Percentiles rank a stretch among this genome's conserved stretches.
These are phyloP conservation scores for Heterochromis multidens DNA, from an alignment of 2,113 vertebrate species.

Conservation along the genomic window DNA sequence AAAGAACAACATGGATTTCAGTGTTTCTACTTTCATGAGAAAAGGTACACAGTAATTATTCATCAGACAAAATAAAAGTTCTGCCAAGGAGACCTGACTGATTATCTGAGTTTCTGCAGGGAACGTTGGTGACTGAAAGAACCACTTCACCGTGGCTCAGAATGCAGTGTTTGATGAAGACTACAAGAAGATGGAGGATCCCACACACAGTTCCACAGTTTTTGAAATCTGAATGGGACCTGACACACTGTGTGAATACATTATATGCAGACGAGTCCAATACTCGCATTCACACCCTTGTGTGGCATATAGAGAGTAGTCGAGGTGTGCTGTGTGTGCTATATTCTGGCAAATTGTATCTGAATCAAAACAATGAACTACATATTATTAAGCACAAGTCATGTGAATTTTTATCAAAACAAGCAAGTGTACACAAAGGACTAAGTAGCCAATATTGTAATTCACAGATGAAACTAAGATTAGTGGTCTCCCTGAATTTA, in stretches of 20 bases:
- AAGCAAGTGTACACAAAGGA: too few relatives aligned
- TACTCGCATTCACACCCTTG: too few relatives aligned
- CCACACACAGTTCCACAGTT: conserved; percentile 46
- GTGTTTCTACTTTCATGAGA: conserved; percentile 74
- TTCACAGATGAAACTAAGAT: too few relatives aligned
- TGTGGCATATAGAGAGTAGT: too few relatives aligned
- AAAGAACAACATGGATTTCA: conserved; percentile 71
- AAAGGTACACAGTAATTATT: conserved; percentile 63
- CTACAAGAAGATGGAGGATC: conserved; percentile 65
- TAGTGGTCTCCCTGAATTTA: too few relatives aligned
- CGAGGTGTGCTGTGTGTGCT: too few relatives aligned
- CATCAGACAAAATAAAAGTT: too few relatives aligned
- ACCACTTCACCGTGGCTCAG: conserved; percentile 67
- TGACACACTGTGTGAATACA: not conserved
- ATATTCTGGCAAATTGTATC: too few relatives aligned
- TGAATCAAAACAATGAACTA: too few relatives aligned
- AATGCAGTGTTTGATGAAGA: conserved; percentile 67
- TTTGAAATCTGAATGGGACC: conserved; percentile 37
- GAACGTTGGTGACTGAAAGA: conserved; percentile 72
- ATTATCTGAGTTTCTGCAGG: conserved; percentile 25
- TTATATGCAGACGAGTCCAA: not conserved
- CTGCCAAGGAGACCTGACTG: not conserved
- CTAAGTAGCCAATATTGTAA: too few relatives aligned
- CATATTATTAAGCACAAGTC: too few relatives aligned
- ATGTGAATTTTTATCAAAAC: too few relatives aligned